A percentile compares a stretch with the other conserved stretches of the same genome.
phyloP scores from a whole-genome alignment of 2,797 vertebrate genomes.

The Melanotaenia nigrans region DNA sequence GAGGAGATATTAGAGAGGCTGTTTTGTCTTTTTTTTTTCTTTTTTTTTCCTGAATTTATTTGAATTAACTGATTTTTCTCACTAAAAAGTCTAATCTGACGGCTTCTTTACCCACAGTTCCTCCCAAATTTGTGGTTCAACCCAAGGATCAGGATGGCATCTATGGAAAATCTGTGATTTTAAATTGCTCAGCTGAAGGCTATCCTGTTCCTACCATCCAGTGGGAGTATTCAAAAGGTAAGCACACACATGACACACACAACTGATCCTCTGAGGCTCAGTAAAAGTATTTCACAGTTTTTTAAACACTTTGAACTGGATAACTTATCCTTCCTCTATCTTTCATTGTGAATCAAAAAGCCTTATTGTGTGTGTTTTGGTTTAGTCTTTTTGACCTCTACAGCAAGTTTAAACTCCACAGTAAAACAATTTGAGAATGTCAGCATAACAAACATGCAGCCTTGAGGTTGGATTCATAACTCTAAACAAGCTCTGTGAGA shows the following conservation, averaged over 20 bases:
- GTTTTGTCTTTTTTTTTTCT: not conserved
- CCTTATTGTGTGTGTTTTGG: not conserved
- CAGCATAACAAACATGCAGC: slow-evolving; percentile 58
- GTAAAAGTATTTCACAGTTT: slow-evolving; percentile 1
- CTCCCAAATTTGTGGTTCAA: slow-evolving; percentile 96
- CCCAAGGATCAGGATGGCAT: slow-evolving; percentile 97
- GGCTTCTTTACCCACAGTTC: slow-evolving; percentile 82
- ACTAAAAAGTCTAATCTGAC: not conserved
- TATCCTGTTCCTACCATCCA: slow-evolving; percentile 97
- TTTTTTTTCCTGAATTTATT: not conserved
- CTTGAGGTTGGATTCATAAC: slow-evolving; percentile 55
- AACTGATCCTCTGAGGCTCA: not conserved
- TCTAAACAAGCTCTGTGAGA: slow-evolving; percentile 35
- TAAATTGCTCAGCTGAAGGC: slow-evolving; percentile 97
- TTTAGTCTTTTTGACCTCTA: slow-evolving; percentile 28
- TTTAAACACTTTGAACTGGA: not conserved
- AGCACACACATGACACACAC: not conserved
- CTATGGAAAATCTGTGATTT: slow-evolving; percentile 95
- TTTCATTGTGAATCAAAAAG: slow-evolving; percentile 37
- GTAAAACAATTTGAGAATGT: slow-evolving; percentile 42
- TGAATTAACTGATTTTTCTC: not conserved
- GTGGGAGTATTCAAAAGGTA: slow-evolving; percentile 99
- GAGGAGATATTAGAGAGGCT: accelerated
- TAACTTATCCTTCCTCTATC: not conserved
- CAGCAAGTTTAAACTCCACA: slow-evolving; percentile 32